Evolutionary conservation across 2,797 vertebrate genomes (phyloP), one percentile per base, ranked within the genome.

Genomic region (Meda fulgida): DNA sequence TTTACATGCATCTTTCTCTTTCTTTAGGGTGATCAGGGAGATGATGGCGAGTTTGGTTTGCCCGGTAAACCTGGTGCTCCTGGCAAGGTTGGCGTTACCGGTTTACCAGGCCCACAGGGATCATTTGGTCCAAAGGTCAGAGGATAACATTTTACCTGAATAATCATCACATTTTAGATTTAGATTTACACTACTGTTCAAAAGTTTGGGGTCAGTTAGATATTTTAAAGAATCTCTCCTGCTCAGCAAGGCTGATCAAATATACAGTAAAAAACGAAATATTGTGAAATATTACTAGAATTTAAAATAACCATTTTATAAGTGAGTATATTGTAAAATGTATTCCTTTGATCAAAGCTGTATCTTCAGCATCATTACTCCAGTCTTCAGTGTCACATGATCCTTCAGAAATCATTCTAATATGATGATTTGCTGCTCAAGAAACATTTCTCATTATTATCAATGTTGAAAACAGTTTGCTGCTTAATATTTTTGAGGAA

Each of bases 31-130:
- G 97, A 98, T 78, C 97, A 99, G 48, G 98, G 98, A 18, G 96
- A 97, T 0, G 97, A 99, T 71, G 98, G 98, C 11, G 96, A 96
- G 77, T 82, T 94, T 80, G 98, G 98, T 55, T 89, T 94, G 81
- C 78, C 90, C 3, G 98, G 98, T 26, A 97, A 96, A 92, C 40
- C 93, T 26, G 98, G 98, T 63, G 93, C 94, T 81, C 96, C 93
- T 87, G 98, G 98, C 69, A 97, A 96, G 93, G 93, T 93, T 16
- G 98, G 98, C 0, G 94, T 96, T 83, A 90, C 93, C 1, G 98
- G 98, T 87, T 95, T 99, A 73, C 98, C 97, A 0, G 98, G 98
- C 87, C 94, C 96, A 90, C 98, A 99, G 92, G 98, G 98, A 18
- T 94, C 92, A 83, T 93, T 97, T 86, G 98, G 98, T 92, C 93